phyloP scores from a whole-genome alignment of 2,888 invertebrate species.

The Spicauda simplicius region DNA sequence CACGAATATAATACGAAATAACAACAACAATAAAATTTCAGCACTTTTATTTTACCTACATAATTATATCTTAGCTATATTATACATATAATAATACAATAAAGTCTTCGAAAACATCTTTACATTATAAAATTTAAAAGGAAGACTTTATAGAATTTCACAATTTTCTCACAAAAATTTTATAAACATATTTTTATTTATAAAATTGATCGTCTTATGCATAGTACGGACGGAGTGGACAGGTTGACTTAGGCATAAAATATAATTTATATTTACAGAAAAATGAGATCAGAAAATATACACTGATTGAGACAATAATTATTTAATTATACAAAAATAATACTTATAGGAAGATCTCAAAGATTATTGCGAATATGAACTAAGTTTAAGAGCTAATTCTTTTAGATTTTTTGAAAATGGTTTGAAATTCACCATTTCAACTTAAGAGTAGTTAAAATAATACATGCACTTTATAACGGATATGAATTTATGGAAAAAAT shows the following conservation, averaged over 20 bases:
- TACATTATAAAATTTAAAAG: conserved; percentile 4
- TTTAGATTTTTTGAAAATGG: neutral
- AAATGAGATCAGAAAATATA: conserved; percentile 81
- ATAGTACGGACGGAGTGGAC: conserved; percentile 55
- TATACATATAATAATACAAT: conserved; percentile 38
- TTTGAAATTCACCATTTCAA: too few relatives aligned
- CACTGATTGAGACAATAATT: conserved; percentile 53
- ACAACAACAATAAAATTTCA: conserved; percentile 29
- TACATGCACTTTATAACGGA: too few relatives aligned
- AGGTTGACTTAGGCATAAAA: conserved; percentile 47
- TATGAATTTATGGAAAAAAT: too few relatives aligned
- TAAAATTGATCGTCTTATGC: neutral
- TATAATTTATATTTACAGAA: conserved; percentile 68
- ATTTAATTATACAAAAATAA: conserved; percentile 50
- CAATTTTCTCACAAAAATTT: neutral
- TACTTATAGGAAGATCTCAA: conserved; percentile 48
- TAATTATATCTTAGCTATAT: conserved; percentile 23
- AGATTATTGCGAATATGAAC: conserved; percentile 25
- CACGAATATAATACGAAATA: conserved; percentile 8
- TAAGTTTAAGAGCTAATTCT: conserved; percentile 33
- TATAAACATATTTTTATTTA: neutral
- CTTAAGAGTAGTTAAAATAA: too few relatives aligned
- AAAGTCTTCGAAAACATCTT: conserved; percentile 30
- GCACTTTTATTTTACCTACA: conserved; percentile 38
- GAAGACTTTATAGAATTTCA: conserved; percentile 12